Base-by-base conservation (phyloP, 2,888 invertebrate species). In the Perdita meconis region DNA sequence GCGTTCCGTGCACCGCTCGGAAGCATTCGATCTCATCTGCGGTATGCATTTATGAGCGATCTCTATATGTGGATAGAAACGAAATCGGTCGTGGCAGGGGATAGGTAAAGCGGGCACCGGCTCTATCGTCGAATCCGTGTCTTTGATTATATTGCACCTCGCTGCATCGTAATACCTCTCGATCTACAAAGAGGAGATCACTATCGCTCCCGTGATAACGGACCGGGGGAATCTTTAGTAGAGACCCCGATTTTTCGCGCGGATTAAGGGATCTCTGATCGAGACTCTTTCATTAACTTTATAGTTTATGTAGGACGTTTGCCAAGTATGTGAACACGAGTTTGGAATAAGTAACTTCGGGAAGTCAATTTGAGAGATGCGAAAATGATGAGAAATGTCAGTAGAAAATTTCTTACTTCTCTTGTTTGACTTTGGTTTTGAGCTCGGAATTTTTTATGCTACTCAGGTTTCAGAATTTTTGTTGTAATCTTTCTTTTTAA, bases 141-240 rank as follows among this genome's bases (percentile, higher is more conserved):
- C 34, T 66, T 67, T 65, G 16, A 64, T 67, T 71, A 34, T 55
- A 57, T 57, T n/a, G 24, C 6, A 22, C 36, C 42, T 13, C 36
- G 4, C 26, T 16, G 26, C 40, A 38, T 5, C 4, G 36, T 2
- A 50, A 19, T 56, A 24, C 13, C 13, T 12, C 40, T 12, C 40
- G 44, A 53, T 56, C 22, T 19, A 24, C n/a, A 4, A 55, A 36
- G 19, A 40, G 16, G n/a, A 26, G 47, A 44, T 5, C 19, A 19
- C 10, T 22, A 24, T n/a, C 26, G 34, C n/a, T 34, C 19, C 26
- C 8, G 2, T 51, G 16, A 57, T 70, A 34, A 70, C 8, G 10
- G 26, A n/a, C 13, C 1, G 4, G 13, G 0, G 22, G 1, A 34
- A 13, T 22, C n/a, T n/a, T 30, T 42, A 42, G 42, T 16, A 38